Evolutionary conservation across 2,113 vertebrate genomes (phyloP), one percentile per base, ranked within the genome.

Genomic region (Oreochromis spilurus): DNA sequence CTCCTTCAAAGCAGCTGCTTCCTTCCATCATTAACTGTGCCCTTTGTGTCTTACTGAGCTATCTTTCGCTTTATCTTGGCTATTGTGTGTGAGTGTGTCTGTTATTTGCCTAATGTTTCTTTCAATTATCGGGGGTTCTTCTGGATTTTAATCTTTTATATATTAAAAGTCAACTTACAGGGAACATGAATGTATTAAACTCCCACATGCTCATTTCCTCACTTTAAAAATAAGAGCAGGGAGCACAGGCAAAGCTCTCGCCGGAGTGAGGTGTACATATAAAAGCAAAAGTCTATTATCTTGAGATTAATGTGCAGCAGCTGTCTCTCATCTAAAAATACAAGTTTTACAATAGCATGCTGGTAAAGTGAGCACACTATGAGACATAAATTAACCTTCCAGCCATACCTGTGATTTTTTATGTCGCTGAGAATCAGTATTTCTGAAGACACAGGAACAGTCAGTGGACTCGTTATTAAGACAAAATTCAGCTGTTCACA

Each of bases 101-200:
- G 40, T 77, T 88, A 77, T 88, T 89, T 86, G 58, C 53, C 86
- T 80, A 89, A 92, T 90, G 87, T 72, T n/a, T 81, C 70, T 5
- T 91, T 94, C 75, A 91, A 90, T 90, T 91, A 90, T 92, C 58
- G 80, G 93, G 86, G 83, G 48, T 17, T 85, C 67, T 21, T 89
- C 82, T 79, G 77, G 83, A 88, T 90, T 91, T 85, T 88, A 90
- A 90, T 93, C 83, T 94, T 91, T 92, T 84, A 55, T 84, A 85
- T 83, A 90, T 91, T 93, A 92, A 91, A 92, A 91, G 86, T 83
- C 70, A 91, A 90, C 90, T 91, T 88, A 58, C 82, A 62, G 79
- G 21, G 53, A 89, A 85, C 72, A 85, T 54, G 31, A 84, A 79
- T 65, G 43, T 80, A 92, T 90, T 87, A 92, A 92, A 92, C 58